Evolutionary conservation across 1,140 invertebrate genomes (phyloP).

Genomic region (Panonychus citri): DNA sequence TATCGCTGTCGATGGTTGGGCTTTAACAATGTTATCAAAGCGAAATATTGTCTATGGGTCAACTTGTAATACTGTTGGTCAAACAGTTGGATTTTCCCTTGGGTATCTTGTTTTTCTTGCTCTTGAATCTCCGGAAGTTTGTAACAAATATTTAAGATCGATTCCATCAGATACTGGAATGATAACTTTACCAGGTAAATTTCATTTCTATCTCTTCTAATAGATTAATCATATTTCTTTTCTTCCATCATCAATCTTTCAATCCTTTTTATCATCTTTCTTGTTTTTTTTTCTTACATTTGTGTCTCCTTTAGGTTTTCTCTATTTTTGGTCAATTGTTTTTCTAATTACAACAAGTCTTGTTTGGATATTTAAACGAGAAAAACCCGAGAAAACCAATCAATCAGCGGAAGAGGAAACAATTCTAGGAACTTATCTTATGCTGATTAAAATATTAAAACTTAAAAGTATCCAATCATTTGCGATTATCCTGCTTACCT

Average conservation of each 20-base stretch:
- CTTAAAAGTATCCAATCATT: slow-evolving; percentile 49
- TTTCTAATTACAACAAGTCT: slow-evolving; percentile 77
- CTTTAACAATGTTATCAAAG: slow-evolving; percentile 87
- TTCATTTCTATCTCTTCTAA: neutral
- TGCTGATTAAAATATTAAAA: slow-evolving; percentile 57
- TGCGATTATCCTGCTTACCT: slow-evolving; percentile 58
- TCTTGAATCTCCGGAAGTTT: slow-evolving; percentile 87
- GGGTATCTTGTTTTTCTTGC: slow-evolving; percentile 93
- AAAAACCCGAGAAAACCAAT: slow-evolving; percentile 29
- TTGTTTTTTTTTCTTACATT: slow-evolving; percentile 5
- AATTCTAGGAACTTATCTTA: slow-evolving; percentile 56
- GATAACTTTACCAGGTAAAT: slow-evolving; percentile 32
- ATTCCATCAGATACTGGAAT: slow-evolving; percentile 42
- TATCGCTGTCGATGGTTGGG: slow-evolving; percentile 99
- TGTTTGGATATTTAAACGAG: slow-evolving; percentile 67
- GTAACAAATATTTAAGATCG: slow-evolving; percentile 66
- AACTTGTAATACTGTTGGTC: slow-evolving; percentile 93
- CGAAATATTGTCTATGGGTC: slow-evolving; percentile 93
- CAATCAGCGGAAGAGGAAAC: slow-evolving; percentile 22
- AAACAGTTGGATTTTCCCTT: slow-evolving; percentile 89
- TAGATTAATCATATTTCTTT: neutral
- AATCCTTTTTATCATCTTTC: neutral
- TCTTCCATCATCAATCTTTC: too few relatives aligned
- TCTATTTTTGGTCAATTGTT: slow-evolving; percentile 81
- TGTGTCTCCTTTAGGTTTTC: slow-evolving; percentile 53